Evolutionary conservation across 2,797 vertebrate genomes (phyloP), one percentile per base, ranked within the genome.

Genomic region (Chelidonichthys spinosus): DNA sequence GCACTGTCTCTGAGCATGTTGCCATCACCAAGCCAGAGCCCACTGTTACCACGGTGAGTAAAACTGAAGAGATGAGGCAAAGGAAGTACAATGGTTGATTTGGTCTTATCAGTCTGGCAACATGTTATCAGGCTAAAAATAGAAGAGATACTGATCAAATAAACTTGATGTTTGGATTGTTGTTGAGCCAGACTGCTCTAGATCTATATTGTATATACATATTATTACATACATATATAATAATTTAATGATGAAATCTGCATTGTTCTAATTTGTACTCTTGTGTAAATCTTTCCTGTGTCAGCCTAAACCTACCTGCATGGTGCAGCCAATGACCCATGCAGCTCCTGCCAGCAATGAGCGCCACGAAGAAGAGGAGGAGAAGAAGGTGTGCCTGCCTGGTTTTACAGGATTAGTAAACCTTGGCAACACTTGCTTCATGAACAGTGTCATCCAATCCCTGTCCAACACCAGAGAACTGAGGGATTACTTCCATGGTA

Each of bases 381-480:
- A 98, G 90, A 97, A 97, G 93, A 97, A 98, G 81, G 98, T 99
- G 70, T 98, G 98, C 85, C 90, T 96, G 43, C 98, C 98, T 0
- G 98, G 98, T 46, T 99, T 99, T 89, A 99, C 98, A 0, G 98
- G 98, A 50, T 91, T 99, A 79, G 98, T 99, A 69, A 99, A 99
- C 88, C 93, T 99, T 4, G 98, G 98, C 75, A 99, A 99, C 92
- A 99, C 98, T 47, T 99, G 98, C 91, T 99, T 99, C 92, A 99
- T 99, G 98, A 99, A 99, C 92, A 99, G 98, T 0, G 98, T 99
- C 81, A 99, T 99, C 84, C 98, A 99, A 82, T 99, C 97, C 66
- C 90, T 99, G 78, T 99, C 98, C 46, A 99, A 99, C 92, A 99
- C 98, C 14, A 93, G 98, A 69, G 98, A 99, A 87, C 96, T 99